Percentiles rank a stretch among this genome's conserved stretches.
These are phyloP conservation scores for Brachypodius melanocephalos DNA, from an alignment of 2,113 vertebrate species.

Conservation along the genomic window DNA sequence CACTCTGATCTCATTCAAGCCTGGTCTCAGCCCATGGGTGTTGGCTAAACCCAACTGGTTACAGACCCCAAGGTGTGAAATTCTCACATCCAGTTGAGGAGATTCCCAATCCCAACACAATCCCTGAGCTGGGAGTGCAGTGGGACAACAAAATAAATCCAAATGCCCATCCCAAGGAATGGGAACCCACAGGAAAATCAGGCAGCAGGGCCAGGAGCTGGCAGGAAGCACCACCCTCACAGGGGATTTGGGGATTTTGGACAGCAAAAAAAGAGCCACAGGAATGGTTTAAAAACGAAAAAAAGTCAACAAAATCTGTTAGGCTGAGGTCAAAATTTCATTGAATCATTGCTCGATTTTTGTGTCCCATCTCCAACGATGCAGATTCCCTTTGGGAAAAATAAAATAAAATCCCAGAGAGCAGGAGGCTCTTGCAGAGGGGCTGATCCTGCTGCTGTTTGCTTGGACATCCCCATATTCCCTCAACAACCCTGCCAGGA, in stretches of 20 bases:
- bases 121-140: too few relatives aligned
- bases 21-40: too few relatives aligned
- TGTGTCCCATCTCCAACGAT: background rate
- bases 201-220: too few relatives aligned
- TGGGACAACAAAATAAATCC: background rate
- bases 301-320: background rate
- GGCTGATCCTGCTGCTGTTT: slow-evolving; percentile 72
- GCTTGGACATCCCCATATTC: slow-evolving; percentile 78
- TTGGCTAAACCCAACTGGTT: too few relatives aligned
- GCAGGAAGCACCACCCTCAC: too few relatives aligned
- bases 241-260: background rate
- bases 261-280: background rate
- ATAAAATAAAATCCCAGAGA: slow-evolving; percentile 19
- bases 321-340: background rate
- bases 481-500: slow-evolving; percentile 70
- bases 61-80: too few relatives aligned
- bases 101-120: background rate
- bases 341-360: background rate
- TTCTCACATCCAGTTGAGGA: too few relatives aligned
- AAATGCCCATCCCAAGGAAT: too few relatives aligned
- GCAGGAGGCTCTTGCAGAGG: slow-evolving; percentile 42
- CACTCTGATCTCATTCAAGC: background rate
- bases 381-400: background rate
- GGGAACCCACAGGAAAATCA: background rate
- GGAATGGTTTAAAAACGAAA: background rate